Evolutionary conservation across 2,888 invertebrate species (phyloP).

Genomic region (Papilio demoleus): DNA sequence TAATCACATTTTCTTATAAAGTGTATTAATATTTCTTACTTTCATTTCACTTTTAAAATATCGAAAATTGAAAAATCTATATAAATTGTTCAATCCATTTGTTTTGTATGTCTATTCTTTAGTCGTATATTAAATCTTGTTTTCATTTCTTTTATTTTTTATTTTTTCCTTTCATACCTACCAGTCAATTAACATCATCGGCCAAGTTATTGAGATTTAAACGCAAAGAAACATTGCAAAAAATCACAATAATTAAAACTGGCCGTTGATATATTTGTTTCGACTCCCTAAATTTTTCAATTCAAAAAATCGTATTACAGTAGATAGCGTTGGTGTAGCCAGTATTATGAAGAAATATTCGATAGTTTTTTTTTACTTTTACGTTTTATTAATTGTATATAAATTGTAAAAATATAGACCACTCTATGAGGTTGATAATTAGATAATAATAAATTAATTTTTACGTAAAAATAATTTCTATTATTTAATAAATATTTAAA

Average conservation of each 20-base stretch:
- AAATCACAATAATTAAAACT: slow-evolving; percentile 38
- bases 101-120: slow-evolving; percentile 20
- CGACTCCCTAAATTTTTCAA: slow-evolving; percentile 84
- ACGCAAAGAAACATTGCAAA: neutral
- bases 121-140: slow-evolving; percentile 50
- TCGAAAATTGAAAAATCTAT: neutral
- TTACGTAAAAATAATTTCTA: too few relatives aligned
- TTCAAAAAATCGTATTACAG: slow-evolving; percentile 64
- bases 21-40: neutral
- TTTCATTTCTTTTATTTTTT: slow-evolving; percentile 56
- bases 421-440: neutral
- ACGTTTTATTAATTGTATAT: slow-evolving; percentile 43
- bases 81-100: slow-evolving; percentile 25
- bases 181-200: slow-evolving; percentile 73
- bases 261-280: slow-evolving; percentile 54
- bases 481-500: neutral
- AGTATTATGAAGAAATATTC: slow-evolving; percentile 47
- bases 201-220: slow-evolving; percentile 37
- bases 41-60: too few relatives aligned
- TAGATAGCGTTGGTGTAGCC: slow-evolving; percentile 47
- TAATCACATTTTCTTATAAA: neutral
- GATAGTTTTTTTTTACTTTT: slow-evolving; percentile 40
- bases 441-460: neutral
- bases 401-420: slow-evolving; percentile 8
- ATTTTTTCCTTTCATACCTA: slow-evolving; percentile 61